phyloP scores from a whole-genome alignment of 2,888 invertebrate species.

The Phrixothrix hirtus region DNA sequence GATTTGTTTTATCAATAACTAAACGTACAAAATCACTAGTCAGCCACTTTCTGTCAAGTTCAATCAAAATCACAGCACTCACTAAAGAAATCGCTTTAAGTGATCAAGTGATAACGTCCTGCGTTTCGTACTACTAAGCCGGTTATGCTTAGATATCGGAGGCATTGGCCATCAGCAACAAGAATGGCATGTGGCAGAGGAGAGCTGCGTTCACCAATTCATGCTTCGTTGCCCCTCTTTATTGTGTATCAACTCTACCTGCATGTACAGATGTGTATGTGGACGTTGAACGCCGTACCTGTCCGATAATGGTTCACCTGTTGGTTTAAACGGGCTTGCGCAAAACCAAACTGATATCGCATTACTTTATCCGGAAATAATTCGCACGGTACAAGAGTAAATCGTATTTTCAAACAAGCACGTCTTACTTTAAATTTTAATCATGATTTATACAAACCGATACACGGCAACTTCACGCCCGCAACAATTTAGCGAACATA shows the following conservation, averaged over 20 bases:
- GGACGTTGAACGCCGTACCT: constrained; percentile 34
- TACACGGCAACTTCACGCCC: neutral
- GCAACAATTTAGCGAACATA: constrained; percentile 1
- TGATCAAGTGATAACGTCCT: constrained; percentile 11
- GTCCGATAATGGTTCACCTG: constrained; percentile 36
- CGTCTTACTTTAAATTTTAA: too few species aligned
- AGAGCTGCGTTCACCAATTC: constrained; percentile 36
- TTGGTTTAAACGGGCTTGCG: constrained; percentile 31
- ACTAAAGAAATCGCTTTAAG: constrained; percentile 13
- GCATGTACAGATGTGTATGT: constrained; percentile 29
- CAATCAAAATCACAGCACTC: constrained; percentile 6
- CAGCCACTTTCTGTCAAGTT: constrained; percentile 17
- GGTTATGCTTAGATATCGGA: constrained; percentile 37
- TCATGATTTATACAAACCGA: too few species aligned
- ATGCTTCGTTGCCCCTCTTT: constrained; percentile 39
- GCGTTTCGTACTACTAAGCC: constrained; percentile 34
- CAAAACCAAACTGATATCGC: constrained; percentile 29
- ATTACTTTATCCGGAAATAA: constrained; percentile 29
- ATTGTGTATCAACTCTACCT: constrained; percentile 29
- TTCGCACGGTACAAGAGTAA: too few species aligned
- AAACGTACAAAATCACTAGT: constrained; percentile 23
- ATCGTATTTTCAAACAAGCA: too few species aligned
- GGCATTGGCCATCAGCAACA: constrained; percentile 40
- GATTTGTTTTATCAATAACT: constrained; percentile 17
- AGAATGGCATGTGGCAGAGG: constrained; percentile 38